A percentile compares a stretch with the other conserved stretches of the same genome.
These are phyloP conservation scores for Pangasius macronema DNA, from an alignment of 2,797 vertebrate species.

Conservation along the genomic window DNA sequence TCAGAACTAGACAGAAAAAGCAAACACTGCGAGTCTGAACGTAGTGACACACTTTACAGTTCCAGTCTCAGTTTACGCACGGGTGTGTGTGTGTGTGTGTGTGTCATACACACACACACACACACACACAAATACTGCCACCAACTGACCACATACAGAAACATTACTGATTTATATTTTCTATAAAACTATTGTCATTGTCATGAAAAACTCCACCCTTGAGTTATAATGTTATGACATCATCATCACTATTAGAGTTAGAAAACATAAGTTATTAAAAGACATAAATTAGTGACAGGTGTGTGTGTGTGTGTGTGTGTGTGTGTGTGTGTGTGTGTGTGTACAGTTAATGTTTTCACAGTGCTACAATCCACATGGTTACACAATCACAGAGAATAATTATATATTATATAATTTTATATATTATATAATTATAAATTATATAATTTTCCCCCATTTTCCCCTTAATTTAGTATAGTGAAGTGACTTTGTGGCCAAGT, in stretches of 20 bases:
- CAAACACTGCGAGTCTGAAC: too few relatives aligned
- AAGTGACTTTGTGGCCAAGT: too few relatives aligned
- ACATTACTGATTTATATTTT: not conserved
- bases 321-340: not conserved
- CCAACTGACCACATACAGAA: conserved; percentile 16
- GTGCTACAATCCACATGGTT: not conserved
- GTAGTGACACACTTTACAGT: too few relatives aligned
- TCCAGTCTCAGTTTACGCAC: too few relatives aligned
- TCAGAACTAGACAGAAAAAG: not conserved
- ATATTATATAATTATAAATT: not conserved
- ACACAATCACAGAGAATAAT: not conserved
- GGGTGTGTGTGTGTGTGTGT: too few relatives aligned
- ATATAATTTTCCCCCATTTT: not conserved
- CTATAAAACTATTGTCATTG: not conserved
- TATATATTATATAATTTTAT: not conserved
- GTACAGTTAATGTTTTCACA: not conserved
- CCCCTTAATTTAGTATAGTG: not conserved
- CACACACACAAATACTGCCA: conserved; percentile 10
- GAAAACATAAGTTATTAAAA: not conserved
- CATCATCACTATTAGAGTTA: not conserved
- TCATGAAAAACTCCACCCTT: not conserved
- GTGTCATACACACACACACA: conserved; percentile 11
- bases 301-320: not conserved
- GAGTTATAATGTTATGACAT: not conserved
- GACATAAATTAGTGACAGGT: not conserved